Percentiles rank a stretch among this genome's conserved stretches.
These are phyloP conservation scores for Phaethon lepturus DNA, from an alignment of 2,113 vertebrate species.

Conservation along the genomic window DNA sequence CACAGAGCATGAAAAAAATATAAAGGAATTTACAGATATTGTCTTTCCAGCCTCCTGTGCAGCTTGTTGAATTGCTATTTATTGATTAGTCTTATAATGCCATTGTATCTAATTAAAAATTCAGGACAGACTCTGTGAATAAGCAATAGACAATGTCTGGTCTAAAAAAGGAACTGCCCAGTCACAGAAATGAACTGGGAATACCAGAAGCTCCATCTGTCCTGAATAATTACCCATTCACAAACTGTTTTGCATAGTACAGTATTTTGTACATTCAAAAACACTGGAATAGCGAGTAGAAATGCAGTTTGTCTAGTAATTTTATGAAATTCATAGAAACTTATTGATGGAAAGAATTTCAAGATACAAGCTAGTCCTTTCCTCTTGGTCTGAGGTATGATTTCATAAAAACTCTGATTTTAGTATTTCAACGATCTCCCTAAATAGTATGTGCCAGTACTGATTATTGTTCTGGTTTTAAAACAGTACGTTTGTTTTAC, in stretches of 20 bases:
- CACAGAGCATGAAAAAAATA: not conserved
- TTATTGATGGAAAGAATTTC: not conserved
- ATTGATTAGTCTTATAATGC: not conserved
- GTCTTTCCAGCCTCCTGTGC: not conserved
- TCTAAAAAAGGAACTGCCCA: not conserved
- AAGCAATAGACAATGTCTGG: not conserved
- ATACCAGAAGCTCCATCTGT: not conserved
- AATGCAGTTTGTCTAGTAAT: not conserved
- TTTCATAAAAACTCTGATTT: not conserved
- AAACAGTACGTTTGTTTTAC: not conserved
- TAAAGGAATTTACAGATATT: not conserved
- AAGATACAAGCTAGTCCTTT: not conserved
- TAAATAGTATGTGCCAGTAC: not conserved
- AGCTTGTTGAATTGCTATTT: not conserved
- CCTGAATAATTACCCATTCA: not conserved
- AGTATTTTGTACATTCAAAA: not conserved
- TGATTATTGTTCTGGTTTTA: not conserved
- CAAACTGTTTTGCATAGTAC: not conserved
- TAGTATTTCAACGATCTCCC: not conserved
- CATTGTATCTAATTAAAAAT: not conserved
- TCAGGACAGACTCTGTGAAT: not conserved
- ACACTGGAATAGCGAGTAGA: not conserved
- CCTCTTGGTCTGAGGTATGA: not conserved
- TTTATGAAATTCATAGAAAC: not conserved
- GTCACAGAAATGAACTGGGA: conserved; percentile 13